phyloP scores from a whole-genome alignment of 1,140 invertebrate species.

The Subanguina moxae region DNA sequence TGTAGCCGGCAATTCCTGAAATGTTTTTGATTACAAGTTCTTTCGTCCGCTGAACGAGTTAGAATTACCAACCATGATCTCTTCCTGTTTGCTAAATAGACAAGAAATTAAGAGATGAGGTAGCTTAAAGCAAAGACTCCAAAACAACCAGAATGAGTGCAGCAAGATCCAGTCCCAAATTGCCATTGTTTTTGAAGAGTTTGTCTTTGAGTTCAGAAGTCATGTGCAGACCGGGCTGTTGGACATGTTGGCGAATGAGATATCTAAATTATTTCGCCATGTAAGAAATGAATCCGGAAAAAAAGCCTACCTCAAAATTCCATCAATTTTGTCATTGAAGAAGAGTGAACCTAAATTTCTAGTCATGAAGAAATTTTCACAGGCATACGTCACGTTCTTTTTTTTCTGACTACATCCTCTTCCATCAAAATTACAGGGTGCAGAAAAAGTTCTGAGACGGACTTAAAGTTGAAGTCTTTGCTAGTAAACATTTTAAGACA shows the following conservation, averaged over 20 bases:
- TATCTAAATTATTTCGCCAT: constrained; percentile 22
- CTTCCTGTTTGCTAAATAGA: constrained; percentile 69
- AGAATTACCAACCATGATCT: constrained; percentile 68
- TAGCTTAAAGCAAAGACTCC: too few relatives aligned
- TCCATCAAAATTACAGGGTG: too few relatives aligned
- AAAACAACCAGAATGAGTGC: constrained; percentile 60
- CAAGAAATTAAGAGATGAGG: too few relatives aligned
- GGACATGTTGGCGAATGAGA: constrained; percentile 38
- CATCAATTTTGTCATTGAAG: constrained; percentile 42
- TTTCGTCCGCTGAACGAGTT: too few relatives aligned
- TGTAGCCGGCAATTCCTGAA: constrained; percentile 71
- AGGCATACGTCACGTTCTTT: too few relatives aligned
- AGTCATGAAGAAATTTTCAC: too few relatives aligned
- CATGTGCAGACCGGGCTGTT: constrained; percentile 35
- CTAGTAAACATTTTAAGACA: too few relatives aligned
- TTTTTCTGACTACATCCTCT: too few relatives aligned
- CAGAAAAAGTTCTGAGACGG: too few relatives aligned
- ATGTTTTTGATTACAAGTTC: too few relatives aligned
- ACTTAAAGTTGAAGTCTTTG: too few relatives aligned
- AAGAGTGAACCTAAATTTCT: constrained; percentile 17
- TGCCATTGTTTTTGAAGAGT: constrained; percentile 36
- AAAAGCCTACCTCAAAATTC: constrained; percentile 28
- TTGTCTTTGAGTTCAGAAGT: constrained; percentile 34
- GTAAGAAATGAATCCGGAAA: neutral
- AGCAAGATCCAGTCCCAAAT: constrained; percentile 64